Conservation (phyloP, 2,113 vertebrate genomes). For the Rhabdomys dilectus region DNA sequence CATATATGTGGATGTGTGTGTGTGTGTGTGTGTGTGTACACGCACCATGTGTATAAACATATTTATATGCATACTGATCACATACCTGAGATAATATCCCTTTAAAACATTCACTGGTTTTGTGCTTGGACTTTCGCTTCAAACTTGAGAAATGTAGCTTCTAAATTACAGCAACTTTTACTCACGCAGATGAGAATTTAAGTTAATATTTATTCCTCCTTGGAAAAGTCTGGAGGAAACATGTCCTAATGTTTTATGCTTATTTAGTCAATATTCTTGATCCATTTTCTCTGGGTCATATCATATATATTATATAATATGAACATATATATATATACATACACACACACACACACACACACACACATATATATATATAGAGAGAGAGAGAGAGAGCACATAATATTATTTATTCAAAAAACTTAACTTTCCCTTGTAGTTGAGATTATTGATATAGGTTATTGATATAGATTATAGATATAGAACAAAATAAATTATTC, state of each 20-base stretch:
- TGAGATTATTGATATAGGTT: neutral
- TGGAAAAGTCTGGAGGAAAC: neutral
- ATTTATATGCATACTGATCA: neutral
- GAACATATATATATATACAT: neutral
- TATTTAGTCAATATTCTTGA: constrained; percentile 1
- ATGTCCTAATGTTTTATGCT: neutral
- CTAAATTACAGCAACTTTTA: neutral
- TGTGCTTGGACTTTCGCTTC: constrained; percentile 12
- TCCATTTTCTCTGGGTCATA: neutral
- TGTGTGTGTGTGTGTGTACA: neutral
- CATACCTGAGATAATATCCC: neutral
- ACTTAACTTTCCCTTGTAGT: neutral
- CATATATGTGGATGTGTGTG: neutral
- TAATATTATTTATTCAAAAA: neutral
- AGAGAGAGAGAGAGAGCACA: neutral
- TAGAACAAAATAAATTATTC: neutral
- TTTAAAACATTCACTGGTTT: neutral
- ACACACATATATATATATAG: neutral
- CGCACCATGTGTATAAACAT: too few relatives aligned
- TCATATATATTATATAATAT: neutral
- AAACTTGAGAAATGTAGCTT: neutral
- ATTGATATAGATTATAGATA: neutral
- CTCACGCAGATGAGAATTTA: neutral
- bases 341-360: neutral
- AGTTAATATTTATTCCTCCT: constrained; percentile 54